Evolutionary conservation across 1,140 invertebrate genomes (phyloP), one percentile per base, ranked within the genome.

Genomic region (Prorops nasuta): DNA sequence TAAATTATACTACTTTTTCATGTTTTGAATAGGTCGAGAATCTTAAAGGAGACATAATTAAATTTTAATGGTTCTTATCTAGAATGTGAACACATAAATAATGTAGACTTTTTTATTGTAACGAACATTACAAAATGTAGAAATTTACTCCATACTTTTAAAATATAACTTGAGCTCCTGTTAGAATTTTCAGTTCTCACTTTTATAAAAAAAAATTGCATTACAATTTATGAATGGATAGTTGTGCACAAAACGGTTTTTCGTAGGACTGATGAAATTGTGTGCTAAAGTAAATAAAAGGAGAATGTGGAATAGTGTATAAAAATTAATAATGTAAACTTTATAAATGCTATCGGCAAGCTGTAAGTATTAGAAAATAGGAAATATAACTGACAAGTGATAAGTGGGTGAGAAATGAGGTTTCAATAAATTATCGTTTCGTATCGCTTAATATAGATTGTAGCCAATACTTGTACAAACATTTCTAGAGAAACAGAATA

Each of bases 401-500:
- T n/a, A 20, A 47, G 45, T 12, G 28, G 37, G 35, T 19, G 42
- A 35, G 12, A 28, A 28, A 44, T 49, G 35, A 32, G 21, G 38
- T 39, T 38, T 45, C 36, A n/a, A 35, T 36, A 45, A 31, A 32
- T 47, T 51, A 43, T 58, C 62, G 51, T 56, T 52, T 58, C 44
- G n/a, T 44, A 63, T 67, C 51, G 63, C 67, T 68, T 56, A 42
- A 59, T 62, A 64, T 56, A 58, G 46, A 55, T 58, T 63, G 39
- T 4, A 28, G 10, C 4, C 4, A 28, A 54, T 63, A 56, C 63
- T 62, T 69, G 69, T 71, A 69, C 67, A 71, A 71, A 71, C 54
- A 56, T 64, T 71, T 55, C 58, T 60, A 68, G 65, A 57, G 48
- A n/a, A n/a, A n/a, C n/a, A n/a, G n/a, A n/a, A n/a, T n/a, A n/a